Base-by-base conservation (phyloP, 2,113 vertebrate genomes). In the Montifringilla adamsi region DNA sequence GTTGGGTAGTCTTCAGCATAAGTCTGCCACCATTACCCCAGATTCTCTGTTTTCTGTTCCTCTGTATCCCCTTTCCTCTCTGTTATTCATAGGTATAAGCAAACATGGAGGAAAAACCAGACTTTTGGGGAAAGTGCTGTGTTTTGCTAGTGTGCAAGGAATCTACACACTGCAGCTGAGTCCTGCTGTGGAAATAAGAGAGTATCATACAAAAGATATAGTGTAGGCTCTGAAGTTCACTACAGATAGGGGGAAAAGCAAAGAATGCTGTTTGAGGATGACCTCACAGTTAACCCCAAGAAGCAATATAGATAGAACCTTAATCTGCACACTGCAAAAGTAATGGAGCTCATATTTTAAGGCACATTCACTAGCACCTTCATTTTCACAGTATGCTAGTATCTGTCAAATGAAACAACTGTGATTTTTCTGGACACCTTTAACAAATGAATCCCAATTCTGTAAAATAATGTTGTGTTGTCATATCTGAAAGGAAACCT, bases 261-360 rank as follows among this genome's bases (percentile, higher is more conserved):
- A 87, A 81, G 59, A 75, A 50, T 37, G 28, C 10, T 63, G 33
- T 6, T 46, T 63, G 68, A 81, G 47, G 52, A 43, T 75, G 73
- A 84, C 60, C 66, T 89, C 21, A 7, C 15, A 50, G 27, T 50
- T 93, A 84, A 91, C 72, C 75, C 43, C 52, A 52, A 62, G 80
- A 77, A 89, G 37, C 21, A 67, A 46, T 59, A 81, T 13, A 89
- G 37, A 43, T 39, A 59, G 23, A 66, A 83, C 20, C 37, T 80
- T 88, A 83, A 73, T 88, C 55, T 83, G 31, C 37, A 55, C 26
- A 14, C 37, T 43, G 39, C 9, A 69, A 27, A 67, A 81, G 72
- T 86, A 86, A 88, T 50, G 56, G 88, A 88, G 49, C 68, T 94
- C 52, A 30, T 77, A 66, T 84, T 92, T 94, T 90, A 92, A 70